Conservation (phyloP, 2,113 vertebrate species). For the Lasiurus borealis region DNA sequence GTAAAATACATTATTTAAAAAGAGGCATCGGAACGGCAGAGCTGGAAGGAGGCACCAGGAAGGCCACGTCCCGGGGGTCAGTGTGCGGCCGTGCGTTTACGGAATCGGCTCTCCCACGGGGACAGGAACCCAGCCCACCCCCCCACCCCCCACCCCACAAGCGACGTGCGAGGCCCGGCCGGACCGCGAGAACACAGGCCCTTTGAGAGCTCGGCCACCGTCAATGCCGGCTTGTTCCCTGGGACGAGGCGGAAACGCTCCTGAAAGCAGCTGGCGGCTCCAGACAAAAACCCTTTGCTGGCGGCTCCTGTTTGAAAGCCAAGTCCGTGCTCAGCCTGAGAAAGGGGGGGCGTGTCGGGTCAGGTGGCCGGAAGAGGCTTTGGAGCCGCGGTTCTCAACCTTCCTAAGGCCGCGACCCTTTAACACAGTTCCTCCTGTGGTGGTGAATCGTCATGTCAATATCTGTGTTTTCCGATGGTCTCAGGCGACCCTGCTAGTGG, state of each 20-base stretch:
- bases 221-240: conserved; percentile 75
- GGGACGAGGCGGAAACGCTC: conserved; percentile 61
- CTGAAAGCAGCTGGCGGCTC: conserved; percentile 61
- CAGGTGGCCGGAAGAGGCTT: neutral
- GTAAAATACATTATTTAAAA: neutral
- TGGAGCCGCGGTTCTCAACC: no score
- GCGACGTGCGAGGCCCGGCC: neutral
- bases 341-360: neutral
- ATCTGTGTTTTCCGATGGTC: no score
- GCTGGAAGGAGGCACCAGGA: neutral
- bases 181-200: conserved; percentile 65
- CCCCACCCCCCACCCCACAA: no score
- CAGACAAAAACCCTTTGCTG: conserved; percentile 72
- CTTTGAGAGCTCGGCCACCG: conserved; percentile 37
- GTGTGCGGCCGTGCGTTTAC: neutral
- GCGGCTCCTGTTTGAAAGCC: neutral
- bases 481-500: no score
- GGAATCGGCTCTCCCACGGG: neutral
- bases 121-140: neutral
- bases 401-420: no score
- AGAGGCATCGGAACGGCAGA: neutral
- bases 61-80: neutral
- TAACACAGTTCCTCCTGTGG: no score
- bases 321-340: neutral
- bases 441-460: no score